These are phyloP conservation scores for Leptinotarsa haldemani DNA, from an alignment of 2,888 invertebrate genomes.

Conservation along the genomic window DNA sequence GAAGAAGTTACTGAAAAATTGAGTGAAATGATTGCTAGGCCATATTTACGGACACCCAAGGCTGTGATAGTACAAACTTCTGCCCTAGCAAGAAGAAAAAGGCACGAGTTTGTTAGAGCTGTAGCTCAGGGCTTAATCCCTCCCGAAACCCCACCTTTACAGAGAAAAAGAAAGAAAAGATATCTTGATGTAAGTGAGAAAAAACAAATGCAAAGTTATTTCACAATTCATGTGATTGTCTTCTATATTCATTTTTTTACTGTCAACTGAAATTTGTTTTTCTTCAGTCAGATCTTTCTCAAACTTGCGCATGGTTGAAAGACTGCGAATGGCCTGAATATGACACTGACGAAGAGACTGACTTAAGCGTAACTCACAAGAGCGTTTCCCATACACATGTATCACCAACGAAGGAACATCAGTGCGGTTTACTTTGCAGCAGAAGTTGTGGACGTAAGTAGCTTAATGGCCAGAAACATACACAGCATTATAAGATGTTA, in stretches of 20 bases:
- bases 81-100: constrained; percentile 70
- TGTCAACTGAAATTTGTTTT: background rate
- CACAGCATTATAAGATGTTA: no score
- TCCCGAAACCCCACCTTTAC: constrained; percentile 73
- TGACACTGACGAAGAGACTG: constrained; percentile 67
- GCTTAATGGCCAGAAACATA: background rate
- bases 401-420: constrained; percentile 65
- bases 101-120: constrained; percentile 74
- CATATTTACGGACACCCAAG: constrained; percentile 73
- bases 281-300: constrained; percentile 63
- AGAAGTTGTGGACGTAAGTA: constrained; percentile 61
- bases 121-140: constrained; percentile 71
- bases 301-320: constrained; percentile 67
- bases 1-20: constrained; percentile 75
- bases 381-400: constrained; percentile 51
- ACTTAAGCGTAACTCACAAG: constrained; percentile 54
- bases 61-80: constrained; percentile 73
- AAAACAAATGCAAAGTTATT: background rate
- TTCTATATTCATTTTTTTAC: background rate
- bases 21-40: constrained; percentile 74
- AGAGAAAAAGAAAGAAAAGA: constrained; percentile 67
- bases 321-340: constrained; percentile 74
- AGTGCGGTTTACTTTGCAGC: constrained; percentile 69
- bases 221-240: background rate
- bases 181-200: constrained; percentile 63